Base-by-base conservation (phyloP, 2,113 vertebrate genomes). In the Poeciliopsis retropinna region DNA sequence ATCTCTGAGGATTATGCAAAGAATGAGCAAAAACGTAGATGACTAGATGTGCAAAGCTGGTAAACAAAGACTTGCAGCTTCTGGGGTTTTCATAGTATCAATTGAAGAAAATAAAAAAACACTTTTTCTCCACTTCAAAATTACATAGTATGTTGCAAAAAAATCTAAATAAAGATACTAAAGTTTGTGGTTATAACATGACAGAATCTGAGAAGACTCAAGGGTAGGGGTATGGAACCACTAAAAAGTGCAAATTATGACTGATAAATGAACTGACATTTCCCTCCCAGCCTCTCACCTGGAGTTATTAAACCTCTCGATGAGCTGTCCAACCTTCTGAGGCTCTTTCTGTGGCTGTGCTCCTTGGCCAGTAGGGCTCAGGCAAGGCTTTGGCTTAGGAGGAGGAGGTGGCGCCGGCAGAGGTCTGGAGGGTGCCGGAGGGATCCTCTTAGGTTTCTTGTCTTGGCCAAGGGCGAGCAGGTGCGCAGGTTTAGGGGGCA, bases 401-500 rank as follows among this genome's bases (percentile, higher is more conserved):
- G 94, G 93, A 73, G 92, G 92, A 79, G 95, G 94, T 25, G 91
- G 92, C 14, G 92, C 91, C 0, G 92, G 95, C 72, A 96, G 84
- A 70, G 95, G 95, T 61, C 95, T 93, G 32, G 91, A 95, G 0
- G 94, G 96, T 0, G 95, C 94, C 34, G 95, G 94, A n/a, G 94
- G 94, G 83, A 96, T 95, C 91, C 89, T 82, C 88, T 91, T 92
- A 25, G 86, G 91, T 63, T 87, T 90, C 90, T 91, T 95, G 85
- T 95, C 95, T 88, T 95, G 94, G 51, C 95, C 94, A 66, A 91
- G 79, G 79, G 93, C 88, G 88, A 95, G 94, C 84, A 97, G 95
- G 89, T 95, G 93, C 57, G 92, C 87, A 71, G 95, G 94, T 89
- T 97, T 96, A 96, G 95, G 95, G 94, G 95, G 95, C 92, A 95